These are phyloP conservation scores for Percopsis omiscomaycus DNA, from an alignment of 2,797 vertebrate genomes.

Conservation along the genomic window DNA sequence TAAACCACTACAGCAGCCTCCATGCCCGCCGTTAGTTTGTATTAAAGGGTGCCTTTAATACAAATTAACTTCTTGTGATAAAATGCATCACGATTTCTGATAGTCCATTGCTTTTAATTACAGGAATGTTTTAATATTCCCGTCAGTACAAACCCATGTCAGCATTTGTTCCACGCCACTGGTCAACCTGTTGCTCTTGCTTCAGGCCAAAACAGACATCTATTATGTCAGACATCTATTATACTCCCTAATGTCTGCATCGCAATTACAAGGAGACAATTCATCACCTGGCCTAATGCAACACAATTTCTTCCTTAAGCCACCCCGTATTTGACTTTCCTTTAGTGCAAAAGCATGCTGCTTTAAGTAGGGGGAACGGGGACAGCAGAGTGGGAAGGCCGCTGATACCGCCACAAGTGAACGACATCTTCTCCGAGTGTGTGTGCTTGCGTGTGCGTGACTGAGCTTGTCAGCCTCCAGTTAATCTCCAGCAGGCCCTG, in stretches of 20 bases:
- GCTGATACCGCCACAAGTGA: constrained; percentile 4
- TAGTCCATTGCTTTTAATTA: background rate
- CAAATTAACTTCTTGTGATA: background rate
- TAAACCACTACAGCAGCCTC: constrained; percentile 62
- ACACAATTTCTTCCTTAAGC: constrained; percentile 49
- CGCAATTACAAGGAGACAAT: constrained; percentile 19
- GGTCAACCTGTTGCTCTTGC: constrained; percentile 39
- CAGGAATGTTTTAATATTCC: background rate
- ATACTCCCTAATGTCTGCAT: constrained; percentile 26
- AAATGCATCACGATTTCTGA: background rate
- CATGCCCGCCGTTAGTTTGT: constrained; percentile 22
- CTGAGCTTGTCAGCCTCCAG: constrained; percentile 46
- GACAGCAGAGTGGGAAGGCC: background rate
- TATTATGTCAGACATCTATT: constrained; percentile 34
- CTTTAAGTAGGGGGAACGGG: constrained; percentile 8
- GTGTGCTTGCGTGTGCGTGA: constrained; percentile 18
- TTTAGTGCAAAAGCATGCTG: constrained; percentile 55
- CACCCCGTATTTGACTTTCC: constrained; percentile 33
- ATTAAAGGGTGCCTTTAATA: background rate
- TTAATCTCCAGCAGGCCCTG: constrained; percentile 47
- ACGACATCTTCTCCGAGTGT: constrained; percentile 34
- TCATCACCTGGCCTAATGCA: constrained; percentile 53
- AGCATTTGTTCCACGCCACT: background rate
- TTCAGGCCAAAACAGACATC: constrained; percentile 5
- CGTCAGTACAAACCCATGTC: constrained; percentile 4